Evolutionary conservation across 1,140 invertebrate species (phyloP).

Genomic region (Sipha flava): DNA sequence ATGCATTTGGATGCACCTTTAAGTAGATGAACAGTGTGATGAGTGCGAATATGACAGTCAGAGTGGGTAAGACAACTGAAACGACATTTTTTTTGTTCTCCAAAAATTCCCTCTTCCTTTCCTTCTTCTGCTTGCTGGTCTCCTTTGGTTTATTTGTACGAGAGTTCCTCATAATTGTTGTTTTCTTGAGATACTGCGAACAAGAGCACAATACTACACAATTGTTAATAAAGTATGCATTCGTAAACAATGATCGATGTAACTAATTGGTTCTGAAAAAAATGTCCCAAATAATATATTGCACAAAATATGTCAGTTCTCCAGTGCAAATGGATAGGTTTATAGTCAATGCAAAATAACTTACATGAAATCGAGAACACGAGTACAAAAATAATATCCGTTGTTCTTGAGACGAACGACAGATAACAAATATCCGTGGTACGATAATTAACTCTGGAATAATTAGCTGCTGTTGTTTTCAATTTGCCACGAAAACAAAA

Average conservation of each 20-base stretch:
- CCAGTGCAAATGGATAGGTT: neutral
- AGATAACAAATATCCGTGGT: neutral
- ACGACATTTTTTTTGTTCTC: constrained; percentile 66
- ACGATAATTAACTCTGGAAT: neutral
- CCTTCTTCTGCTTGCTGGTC: constrained; percentile 70
- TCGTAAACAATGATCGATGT: no score
- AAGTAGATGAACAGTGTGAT: constrained; percentile 67
- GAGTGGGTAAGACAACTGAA: constrained; percentile 63
- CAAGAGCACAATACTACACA: neutral
- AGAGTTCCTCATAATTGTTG: neutral
- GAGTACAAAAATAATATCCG: neutral
- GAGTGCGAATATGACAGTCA: constrained; percentile 58
- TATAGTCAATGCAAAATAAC: neutral
- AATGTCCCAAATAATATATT: neutral
- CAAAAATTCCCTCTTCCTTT: constrained; percentile 69
- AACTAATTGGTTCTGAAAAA: no score
- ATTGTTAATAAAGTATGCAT: neutral
- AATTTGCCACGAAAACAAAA: constrained; percentile 8
- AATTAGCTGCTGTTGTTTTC: no score
- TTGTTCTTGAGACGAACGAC: neutral
- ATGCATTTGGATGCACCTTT: constrained; percentile 54
- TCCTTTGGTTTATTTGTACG: constrained; percentile 57
- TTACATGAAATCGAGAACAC: neutral
- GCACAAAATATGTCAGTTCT: neutral
- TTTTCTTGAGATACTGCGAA: neutral